Conservation (phyloP, 2,797 vertebrate genomes). For the Leptatherina wallacei region DNA sequence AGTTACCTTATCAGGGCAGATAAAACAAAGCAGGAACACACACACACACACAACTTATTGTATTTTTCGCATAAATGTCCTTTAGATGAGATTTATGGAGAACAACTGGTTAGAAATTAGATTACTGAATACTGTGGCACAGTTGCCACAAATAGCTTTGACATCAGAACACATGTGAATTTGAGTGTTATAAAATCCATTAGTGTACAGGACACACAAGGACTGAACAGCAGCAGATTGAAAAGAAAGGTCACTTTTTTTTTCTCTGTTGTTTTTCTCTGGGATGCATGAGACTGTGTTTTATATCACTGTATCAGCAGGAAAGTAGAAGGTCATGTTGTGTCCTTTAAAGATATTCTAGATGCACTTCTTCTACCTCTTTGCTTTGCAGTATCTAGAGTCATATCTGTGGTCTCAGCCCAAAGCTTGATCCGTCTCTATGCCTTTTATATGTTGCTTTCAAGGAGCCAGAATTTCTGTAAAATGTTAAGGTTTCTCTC, state of each 20-base stretch:
- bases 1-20: conserved; percentile 36
- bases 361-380: neutral
- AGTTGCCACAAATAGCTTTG: neutral
- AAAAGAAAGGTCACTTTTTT: neutral
- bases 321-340: neutral
- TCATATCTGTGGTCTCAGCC: neutral
- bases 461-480: neutral
- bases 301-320: neutral
- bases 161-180: conserved; percentile 8
- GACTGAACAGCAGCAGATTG: neutral
- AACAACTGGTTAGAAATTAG: neutral
- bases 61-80: conserved; percentile 37
- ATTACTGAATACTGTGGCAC: neutral
- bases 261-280: neutral
- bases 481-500: neutral
- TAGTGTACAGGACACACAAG: neutral
- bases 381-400: neutral
- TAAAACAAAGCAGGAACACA: conserved; percentile 17
- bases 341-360: conserved; percentile 1
- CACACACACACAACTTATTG: conserved; percentile 6
- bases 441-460: neutral
- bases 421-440: neutral
- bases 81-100: conserved; percentile 15
- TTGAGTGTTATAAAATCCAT: neutral
- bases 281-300: neutral